Percentiles rank a stretch among this genome's conserved stretches.
Evolutionary conservation across 2,888 invertebrate genomes (phyloP).

Genomic region (Nemapogon koenigi): DNA sequence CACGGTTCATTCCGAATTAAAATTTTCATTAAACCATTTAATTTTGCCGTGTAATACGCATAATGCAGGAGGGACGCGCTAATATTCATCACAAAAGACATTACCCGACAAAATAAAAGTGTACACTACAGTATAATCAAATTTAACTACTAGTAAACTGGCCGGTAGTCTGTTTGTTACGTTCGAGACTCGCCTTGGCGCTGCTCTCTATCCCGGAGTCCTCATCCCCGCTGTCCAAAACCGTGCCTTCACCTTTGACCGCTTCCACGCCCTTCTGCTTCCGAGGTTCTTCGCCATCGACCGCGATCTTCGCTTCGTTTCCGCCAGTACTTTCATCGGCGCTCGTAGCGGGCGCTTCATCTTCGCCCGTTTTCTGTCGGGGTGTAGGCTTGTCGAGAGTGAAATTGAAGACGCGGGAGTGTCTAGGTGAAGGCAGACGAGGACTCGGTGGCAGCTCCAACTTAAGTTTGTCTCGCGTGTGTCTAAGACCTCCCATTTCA

Average conservation of each 20-base stretch:
- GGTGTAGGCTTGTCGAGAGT: constrained; percentile 43
- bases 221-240: constrained; percentile 69
- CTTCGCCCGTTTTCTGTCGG: constrained; percentile 19
- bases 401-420: constrained; percentile 49
- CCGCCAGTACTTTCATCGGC: constrained; percentile 44
- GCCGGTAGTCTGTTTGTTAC: constrained; percentile 38
- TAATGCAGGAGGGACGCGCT: too few relatives aligned
- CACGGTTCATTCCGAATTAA: too few relatives aligned
- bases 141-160: too few relatives aligned
- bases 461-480: constrained; percentile 74
- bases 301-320: constrained; percentile 22
- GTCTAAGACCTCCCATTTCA: constrained; percentile 71
- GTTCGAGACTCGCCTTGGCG: constrained; percentile 63
- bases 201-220: constrained; percentile 72
- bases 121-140: too few relatives aligned
- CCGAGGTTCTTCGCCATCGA: constrained; percentile 24
- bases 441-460: constrained; percentile 72
- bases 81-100: too few relatives aligned
- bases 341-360: constrained; percentile 25
- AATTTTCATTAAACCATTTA: too few relatives aligned
- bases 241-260: constrained; percentile 64
- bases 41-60: too few relatives aligned
- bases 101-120: too few relatives aligned
- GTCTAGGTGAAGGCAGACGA: constrained; percentile 36
- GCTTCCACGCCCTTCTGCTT: constrained; percentile 31